Conservation (phyloP, 2,888 invertebrate species). For the Drosophila fulvimacula region DNA sequence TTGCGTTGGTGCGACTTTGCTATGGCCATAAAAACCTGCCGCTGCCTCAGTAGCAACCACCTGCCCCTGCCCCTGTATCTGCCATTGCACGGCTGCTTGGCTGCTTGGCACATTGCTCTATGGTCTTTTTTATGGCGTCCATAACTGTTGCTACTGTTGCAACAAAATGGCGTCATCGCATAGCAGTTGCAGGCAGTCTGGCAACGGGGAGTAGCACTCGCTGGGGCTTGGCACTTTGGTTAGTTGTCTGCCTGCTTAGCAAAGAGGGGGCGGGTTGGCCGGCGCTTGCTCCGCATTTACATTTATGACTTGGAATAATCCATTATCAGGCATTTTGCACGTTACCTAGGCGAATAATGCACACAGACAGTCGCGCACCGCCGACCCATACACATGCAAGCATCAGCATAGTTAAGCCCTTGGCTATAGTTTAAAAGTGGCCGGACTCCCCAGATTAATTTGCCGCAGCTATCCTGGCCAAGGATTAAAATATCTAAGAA, state of each 20-base stretch:
- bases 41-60: conserved; percentile 22
- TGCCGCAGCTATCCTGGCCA: conserved; percentile 33
- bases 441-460: conserved; percentile 64
- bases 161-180: conserved; percentile 73
- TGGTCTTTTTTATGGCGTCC: conserved; percentile 40
- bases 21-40: conserved; percentile 52
- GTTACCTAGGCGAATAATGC: conserved; percentile 77
- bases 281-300: conserved; percentile 64
- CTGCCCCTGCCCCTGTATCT: background rate
- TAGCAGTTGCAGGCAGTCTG: conserved; percentile 30
- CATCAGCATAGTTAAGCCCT: conserved; percentile 57
- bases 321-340: conserved; percentile 80
- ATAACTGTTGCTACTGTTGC: conserved; percentile 69
- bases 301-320: conserved; percentile 80
- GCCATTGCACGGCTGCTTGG: background rate
- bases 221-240: conserved; percentile 30
- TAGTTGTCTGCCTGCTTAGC: conserved; percentile 26
- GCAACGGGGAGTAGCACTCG: conserved; percentile 8
- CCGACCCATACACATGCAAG: conserved; percentile 6
- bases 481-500: conserved; percentile 50
- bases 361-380: conserved; percentile 25
- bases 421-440: conserved; percentile 72
- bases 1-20: conserved; percentile 46
- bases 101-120: conserved; percentile 39
- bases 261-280: background rate